phyloP scores from a whole-genome alignment of 2,888 invertebrate genomes.

The Lathronympha strigana region DNA sequence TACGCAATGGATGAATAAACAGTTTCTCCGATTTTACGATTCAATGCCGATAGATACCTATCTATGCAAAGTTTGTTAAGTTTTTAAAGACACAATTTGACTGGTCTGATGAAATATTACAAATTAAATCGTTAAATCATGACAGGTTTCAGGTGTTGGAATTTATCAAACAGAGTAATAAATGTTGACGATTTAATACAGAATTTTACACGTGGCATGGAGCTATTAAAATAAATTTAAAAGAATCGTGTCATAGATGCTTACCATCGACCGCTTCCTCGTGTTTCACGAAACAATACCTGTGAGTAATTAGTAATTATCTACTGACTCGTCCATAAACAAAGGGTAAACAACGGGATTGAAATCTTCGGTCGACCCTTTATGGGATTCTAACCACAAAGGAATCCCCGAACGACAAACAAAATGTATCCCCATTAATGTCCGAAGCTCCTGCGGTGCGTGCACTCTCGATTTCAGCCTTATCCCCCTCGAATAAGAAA shows the following conservation, averaged over 20 bases:
- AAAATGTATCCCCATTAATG: slow-evolving; percentile 70
- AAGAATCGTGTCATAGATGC: neutral
- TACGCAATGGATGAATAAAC: slow-evolving; percentile 76
- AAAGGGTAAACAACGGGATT: slow-evolving; percentile 57
- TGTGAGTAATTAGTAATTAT: slow-evolving; percentile 49
- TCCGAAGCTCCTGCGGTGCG: slow-evolving; percentile 58
- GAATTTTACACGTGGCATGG: neutral
- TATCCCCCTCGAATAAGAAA: slow-evolving; percentile 56
- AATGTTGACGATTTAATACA: neutral
- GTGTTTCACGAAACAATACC: slow-evolving; percentile 41
- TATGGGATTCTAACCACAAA: slow-evolving; percentile 67
- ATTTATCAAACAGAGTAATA: slow-evolving; percentile 18
- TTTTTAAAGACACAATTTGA: slow-evolving; percentile 63
- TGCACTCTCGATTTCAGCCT: slow-evolving; percentile 58
- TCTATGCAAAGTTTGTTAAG: slow-evolving; percentile 78
- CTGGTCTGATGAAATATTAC: slow-evolving; percentile 50
- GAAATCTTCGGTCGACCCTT: slow-evolving; percentile 47
- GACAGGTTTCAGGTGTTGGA: slow-evolving; percentile 11
- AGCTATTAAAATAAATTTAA: slow-evolving; percentile 7
- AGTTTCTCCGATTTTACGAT: slow-evolving; percentile 82
- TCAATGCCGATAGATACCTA: slow-evolving; percentile 78
- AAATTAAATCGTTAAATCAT: slow-evolving; percentile 41
- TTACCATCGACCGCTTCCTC: neutral
- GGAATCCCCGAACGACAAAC: slow-evolving; percentile 66
- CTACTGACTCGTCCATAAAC: slow-evolving; percentile 51